Base-by-base conservation (phyloP, 1,140 invertebrate species). In the Drosophila nigrodunni region DNA sequence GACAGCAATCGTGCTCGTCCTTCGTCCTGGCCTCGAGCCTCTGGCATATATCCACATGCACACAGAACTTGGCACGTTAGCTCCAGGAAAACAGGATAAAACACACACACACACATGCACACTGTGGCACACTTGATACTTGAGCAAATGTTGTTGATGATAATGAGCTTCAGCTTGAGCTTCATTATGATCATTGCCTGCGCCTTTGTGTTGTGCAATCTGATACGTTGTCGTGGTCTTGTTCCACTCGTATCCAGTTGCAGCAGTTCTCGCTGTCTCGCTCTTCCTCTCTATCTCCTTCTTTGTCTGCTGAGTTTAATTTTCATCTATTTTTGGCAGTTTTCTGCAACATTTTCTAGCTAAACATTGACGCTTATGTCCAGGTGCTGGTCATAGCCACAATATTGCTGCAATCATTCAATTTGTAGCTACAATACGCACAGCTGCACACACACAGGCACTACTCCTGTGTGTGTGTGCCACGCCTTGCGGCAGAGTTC, bases 371-470 rank as follows among this genome's bases (percentile, higher is more conserved):
- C 49, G 80, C 77, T 80, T 69, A 52, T 83, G 83, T 73, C 69
- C 66, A 82, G 77, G 59, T 85, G 80, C 61, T 76, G 60, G 70
- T 15, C 34, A 34, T 10, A 37, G 54, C 21, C 15, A 58, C 47
- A 47, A 60, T 65, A 58, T 77, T 88, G 73, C 68, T 68, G 67
- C 80, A 89, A 80, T 89, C 86, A 89, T 78, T 88, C 74, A 80
- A 80, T 89, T 79, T 87, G 52, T 72, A 46, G 77, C 81, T 59
- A 52, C 68, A 64, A 54, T 47, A 71, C 67, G n/a, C 47, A 59
- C 35, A 47, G 34, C 52, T 54, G 41, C 50, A 57, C 44, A 59
- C 25, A 59, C 15, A 72, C 43, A 66, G 13, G 59, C 15, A 54
- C 21, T 37, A 41, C 30, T 37, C 11, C 25, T 30, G 41, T 55